Base-by-base conservation (phyloP, 2,888 invertebrate species). In the Amaurobius ferox region DNA sequence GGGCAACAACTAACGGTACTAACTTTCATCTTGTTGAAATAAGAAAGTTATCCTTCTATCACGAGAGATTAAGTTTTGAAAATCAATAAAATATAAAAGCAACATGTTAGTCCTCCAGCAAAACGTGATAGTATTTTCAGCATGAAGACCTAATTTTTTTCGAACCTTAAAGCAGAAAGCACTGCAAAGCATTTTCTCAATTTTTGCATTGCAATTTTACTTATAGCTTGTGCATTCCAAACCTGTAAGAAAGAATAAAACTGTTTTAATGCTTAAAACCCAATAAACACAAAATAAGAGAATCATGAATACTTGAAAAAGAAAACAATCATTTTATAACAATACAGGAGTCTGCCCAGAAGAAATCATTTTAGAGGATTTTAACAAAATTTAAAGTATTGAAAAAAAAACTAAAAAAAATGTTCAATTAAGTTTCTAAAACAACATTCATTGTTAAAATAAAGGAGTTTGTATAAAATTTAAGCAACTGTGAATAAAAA, bases 21-120 rank as follows among this genome's bases (percentile, higher is more conserved):
- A 87, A 87, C 79, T 80, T 87, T 87, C 87, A 87, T 87, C n/a
- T 83, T 87, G 87, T 66, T 77, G 71, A 74, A 74, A 74, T 77
- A 35, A 66, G 71, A 83, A 83, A 83, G 83, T 83, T 71, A 66
- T 19, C 35, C 61, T 40, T 62, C 73, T 62, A 71, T 62, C 64
- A 77, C n/a, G 67, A 72, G 66, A 62, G 32, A 62, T 40, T 30
- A n/a, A 40, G 67, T 78, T 64, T 55, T 44, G 64, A 16, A 73
- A 76, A 64, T 64, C 19, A 62, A 23, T 66, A 48, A 62, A 70
- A 35, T 76, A 77, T 64, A 76, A 83, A 76, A 76, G 40, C 71
- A 70, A 55, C 85, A 85, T 85, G 73, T 72, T 78, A 85, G 85
- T 78, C 78, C 78, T 76, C 40, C 61, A 44, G 11, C 44, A 35